Percentiles rank a stretch among this genome's conserved stretches.
phyloP scores from a whole-genome alignment of 2,797 vertebrate species.

The Streptopelia turtur region DNA sequence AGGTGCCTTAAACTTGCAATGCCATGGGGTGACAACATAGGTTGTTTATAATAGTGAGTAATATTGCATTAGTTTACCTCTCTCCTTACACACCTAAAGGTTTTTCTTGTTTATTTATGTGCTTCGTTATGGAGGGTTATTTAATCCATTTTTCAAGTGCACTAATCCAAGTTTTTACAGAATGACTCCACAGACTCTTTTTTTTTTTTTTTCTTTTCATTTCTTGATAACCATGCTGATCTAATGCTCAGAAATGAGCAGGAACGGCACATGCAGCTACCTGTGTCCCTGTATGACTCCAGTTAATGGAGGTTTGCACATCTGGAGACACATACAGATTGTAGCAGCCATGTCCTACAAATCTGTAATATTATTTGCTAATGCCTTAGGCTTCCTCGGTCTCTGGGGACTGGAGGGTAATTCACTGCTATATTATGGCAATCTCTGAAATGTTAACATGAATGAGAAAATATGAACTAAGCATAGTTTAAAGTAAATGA shows the following conservation, averaged over 20 bases:
- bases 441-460: background rate
- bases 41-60: background rate
- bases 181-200: background rate
- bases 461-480: background rate
- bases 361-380: background rate
- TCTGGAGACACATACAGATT: background rate
- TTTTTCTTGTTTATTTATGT: background rate
- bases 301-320: background rate
- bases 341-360: background rate
- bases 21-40: accelerated
- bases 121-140: background rate
- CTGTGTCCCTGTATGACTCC: background rate
- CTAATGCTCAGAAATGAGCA: background rate
- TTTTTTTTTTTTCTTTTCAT: no score
- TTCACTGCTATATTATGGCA: background rate
- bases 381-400: background rate
- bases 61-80: background rate
- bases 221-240: background rate
- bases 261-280: no score
- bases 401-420: background rate
- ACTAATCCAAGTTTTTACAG: background rate
- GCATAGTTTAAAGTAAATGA: background rate
- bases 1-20: background rate
- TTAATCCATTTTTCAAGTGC: background rate
- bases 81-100: background rate